Conservation (phyloP, 2,888 invertebrate genomes). For the Serripes groenlandicus region DNA sequence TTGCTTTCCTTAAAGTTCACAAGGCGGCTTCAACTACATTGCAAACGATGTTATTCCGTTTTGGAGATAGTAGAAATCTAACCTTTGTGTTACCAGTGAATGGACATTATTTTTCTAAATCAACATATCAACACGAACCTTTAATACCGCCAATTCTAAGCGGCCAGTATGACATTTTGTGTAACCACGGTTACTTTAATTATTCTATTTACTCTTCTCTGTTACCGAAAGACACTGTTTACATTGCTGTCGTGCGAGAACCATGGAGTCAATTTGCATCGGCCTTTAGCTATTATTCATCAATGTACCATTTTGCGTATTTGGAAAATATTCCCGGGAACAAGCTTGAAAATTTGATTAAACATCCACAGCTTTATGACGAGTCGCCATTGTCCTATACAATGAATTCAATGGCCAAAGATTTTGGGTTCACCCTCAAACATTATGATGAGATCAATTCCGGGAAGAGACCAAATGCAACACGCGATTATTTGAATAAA, state of each 20-base stretch:
- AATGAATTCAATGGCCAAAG: conserved; percentile 26
- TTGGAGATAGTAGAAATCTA: conserved; percentile 1
- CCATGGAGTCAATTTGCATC: conserved; percentile 18
- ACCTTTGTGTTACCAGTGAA: conserved; percentile 13
- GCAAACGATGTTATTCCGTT: conserved; percentile 23
- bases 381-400: conserved; percentile 13
- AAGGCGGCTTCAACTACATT: conserved; percentile 19
- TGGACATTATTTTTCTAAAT: conserved; percentile 14
- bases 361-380: conserved; percentile 8
- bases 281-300: conserved; percentile 12
- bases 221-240: conserved; percentile 22
- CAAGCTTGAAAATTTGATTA: conserved; percentile 7
- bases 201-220: conserved; percentile 13
- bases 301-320: not conserved
- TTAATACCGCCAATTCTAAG: not conserved
- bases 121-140: not conserved
- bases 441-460: not conserved
- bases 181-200: conserved; percentile 28
- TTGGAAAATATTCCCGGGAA: conserved; percentile 7
- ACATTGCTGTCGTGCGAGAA: conserved; percentile 18
- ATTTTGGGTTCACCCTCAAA: conserved; percentile 7
- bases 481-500: not conserved
- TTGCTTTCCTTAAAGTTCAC: conserved; percentile 19
- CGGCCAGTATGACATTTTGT: conserved; percentile 12
- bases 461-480: not conserved